Conservation (phyloP, 2,113 vertebrate genomes). For the Notiomystis cincta region DNA sequence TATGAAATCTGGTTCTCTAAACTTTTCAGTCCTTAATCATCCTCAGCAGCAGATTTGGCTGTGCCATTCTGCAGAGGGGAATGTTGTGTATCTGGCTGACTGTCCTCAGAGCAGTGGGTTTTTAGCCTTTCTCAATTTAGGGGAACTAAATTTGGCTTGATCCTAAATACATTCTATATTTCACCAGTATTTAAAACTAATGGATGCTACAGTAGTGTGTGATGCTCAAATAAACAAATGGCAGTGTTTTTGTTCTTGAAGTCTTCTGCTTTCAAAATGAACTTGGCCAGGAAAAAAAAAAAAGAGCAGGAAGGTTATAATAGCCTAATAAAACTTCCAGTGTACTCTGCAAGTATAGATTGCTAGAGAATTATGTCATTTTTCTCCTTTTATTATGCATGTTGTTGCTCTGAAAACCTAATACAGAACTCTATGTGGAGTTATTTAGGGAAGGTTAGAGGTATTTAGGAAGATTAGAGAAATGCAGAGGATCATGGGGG, state of each 20-base stretch:
- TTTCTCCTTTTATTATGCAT: neutral
- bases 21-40: neutral
- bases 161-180: neutral
- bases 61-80: neutral
- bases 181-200: neutral
- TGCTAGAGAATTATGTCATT: neutral
- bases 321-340: neutral
- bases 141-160: neutral
- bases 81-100: neutral
- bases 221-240: neutral
- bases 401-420: neutral
- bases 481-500: neutral
- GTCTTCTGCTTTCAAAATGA: neutral
- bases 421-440: neutral
- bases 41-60: neutral
- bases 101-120: neutral
- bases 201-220: neutral
- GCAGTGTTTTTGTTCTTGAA: neutral
- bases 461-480: neutral
- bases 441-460: neutral
- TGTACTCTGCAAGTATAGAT: neutral
- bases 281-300: neutral
- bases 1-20: neutral
- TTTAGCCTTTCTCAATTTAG: neutral
- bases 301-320: neutral